Percentiles rank a stretch among this genome's conserved stretches.
Conservation (phyloP, 2,797 vertebrate genomes). For the Rhodeus uyekii region DNA sequence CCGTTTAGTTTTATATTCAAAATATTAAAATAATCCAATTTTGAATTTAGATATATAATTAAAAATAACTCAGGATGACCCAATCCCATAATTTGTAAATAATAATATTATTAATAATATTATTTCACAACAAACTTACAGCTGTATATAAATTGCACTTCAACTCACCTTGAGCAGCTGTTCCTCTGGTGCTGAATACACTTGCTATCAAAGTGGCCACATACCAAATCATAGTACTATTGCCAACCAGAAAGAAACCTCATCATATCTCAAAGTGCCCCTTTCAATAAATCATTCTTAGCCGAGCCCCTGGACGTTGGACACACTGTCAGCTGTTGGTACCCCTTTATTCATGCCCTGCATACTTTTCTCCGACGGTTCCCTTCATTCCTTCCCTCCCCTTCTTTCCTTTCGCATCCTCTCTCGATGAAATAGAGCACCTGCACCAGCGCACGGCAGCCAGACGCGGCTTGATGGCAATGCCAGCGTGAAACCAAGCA, state of each 20-base stretch:
- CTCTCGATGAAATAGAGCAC: constrained; percentile 77
- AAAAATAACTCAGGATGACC: neutral
- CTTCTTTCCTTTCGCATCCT: constrained; percentile 65
- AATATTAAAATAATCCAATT: neutral
- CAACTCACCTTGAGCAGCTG: constrained; percentile 98
- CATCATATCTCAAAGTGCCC: constrained; percentile 91
- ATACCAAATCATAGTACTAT: constrained; percentile 98
- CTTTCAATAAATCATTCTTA: constrained; percentile 81
- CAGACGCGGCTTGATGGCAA: constrained; percentile 67
- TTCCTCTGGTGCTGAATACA: constrained; percentile 94
- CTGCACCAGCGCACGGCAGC: constrained; percentile 80
- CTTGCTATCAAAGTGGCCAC: constrained; percentile 99
- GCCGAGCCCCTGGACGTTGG: constrained; percentile 73
- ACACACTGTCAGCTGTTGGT: constrained; percentile 67
- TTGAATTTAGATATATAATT: neutral
- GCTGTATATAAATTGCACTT: constrained; percentile 79
- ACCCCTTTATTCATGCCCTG: constrained; percentile 79
- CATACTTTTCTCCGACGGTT: constrained; percentile 77
- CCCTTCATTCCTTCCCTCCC: constrained; percentile 72
- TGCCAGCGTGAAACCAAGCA: constrained; percentile 78
- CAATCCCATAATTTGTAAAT: neutral
- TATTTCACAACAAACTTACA: constrained; percentile 38
- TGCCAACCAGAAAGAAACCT: constrained; percentile 87
- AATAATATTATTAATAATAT: too few species aligned
- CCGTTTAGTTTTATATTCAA: constrained; percentile 2